Conservation (phyloP, 2,797 vertebrate species). For the Carduelis carduelis region DNA sequence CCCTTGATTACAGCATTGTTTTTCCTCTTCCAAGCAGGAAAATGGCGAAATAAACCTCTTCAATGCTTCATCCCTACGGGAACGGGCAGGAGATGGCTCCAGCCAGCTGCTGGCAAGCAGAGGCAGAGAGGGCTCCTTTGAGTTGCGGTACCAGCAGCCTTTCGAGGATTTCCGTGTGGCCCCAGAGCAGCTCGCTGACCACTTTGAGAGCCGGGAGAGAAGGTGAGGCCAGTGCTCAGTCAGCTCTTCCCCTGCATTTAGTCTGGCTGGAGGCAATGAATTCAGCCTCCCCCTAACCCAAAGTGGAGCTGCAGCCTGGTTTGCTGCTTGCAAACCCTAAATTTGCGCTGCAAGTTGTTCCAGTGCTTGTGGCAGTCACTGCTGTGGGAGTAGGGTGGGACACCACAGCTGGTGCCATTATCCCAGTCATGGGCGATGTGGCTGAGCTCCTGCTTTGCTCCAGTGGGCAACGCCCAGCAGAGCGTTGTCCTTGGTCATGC, state of each 20-base stretch:
- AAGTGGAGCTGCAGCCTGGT: not conserved
- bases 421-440: accelerated
- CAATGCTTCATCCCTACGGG: slow-evolving; percentile 77
- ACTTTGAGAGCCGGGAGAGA: slow-evolving; percentile 87
- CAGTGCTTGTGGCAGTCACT: accelerated
- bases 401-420: accelerated
- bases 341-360: not conserved
- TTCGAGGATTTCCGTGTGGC: slow-evolving; percentile 90
- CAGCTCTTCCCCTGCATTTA: not conserved
- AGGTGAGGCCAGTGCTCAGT: slow-evolving; percentile 69
- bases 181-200: slow-evolving; percentile 89
- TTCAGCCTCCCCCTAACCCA: not conserved
- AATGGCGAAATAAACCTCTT: slow-evolving; percentile 88
- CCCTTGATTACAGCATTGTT: not conserved
- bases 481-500: accelerated
- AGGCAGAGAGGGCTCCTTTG: slow-evolving; percentile 87
- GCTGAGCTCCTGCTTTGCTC: accelerated
- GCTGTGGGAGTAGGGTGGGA: not conserved
- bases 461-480: accelerated
- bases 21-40: slow-evolving; percentile 79
- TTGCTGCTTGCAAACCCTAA: accelerated
- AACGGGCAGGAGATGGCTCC: slow-evolving; percentile 81
- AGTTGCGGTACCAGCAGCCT: slow-evolving; percentile 90
- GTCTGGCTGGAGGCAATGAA: not conserved
- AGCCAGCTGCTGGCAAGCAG: slow-evolving; percentile 82